Evolutionary conservation across 92 coral and sea anemone species (phyloP).

Genomic region (Bergia puertoricense): DNA sequence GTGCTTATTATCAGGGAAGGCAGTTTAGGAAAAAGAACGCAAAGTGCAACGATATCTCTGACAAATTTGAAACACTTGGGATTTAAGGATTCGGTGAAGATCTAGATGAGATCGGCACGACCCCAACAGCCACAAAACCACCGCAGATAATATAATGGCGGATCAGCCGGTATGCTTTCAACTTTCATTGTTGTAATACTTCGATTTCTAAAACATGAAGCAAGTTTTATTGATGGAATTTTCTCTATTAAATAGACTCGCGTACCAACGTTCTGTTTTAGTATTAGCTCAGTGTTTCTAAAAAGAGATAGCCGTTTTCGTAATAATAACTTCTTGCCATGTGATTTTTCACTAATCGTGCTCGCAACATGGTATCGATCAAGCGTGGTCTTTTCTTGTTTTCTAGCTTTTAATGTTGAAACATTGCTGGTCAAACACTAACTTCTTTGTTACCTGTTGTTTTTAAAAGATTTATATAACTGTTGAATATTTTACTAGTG

Average conservation of each 20-base stretch:
- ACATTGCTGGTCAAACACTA: not conserved
- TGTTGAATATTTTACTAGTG: not conserved
- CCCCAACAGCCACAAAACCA: conserved; percentile 22
- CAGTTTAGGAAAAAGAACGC: too few species aligned
- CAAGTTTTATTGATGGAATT: not conserved
- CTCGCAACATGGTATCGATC: conserved; percentile 8
- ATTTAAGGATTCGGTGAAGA: not conserved
- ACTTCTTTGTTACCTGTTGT: not conserved
- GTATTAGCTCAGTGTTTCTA: not conserved
- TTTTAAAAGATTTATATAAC: not conserved
- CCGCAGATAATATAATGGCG: conserved; percentile 11
- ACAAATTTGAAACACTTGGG: not conserved
- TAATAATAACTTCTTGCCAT: conserved; percentile 15
- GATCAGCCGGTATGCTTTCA: conserved; percentile 19
- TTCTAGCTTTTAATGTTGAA: not conserved
- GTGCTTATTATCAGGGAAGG: not conserved
- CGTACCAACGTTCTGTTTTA: not conserved
- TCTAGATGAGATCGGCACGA: not conserved
- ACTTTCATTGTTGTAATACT: not conserved
- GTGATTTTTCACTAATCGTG: conserved; percentile 6
- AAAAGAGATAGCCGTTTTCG: not conserved
- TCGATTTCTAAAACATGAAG: not conserved
- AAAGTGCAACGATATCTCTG: not conserved
- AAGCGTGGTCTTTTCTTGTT: not conserved
- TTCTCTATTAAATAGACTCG: not conserved